Evolutionary conservation across 2,797 vertebrate genomes (phyloP).

Genomic region (Rhabdomys pumilio): DNA sequence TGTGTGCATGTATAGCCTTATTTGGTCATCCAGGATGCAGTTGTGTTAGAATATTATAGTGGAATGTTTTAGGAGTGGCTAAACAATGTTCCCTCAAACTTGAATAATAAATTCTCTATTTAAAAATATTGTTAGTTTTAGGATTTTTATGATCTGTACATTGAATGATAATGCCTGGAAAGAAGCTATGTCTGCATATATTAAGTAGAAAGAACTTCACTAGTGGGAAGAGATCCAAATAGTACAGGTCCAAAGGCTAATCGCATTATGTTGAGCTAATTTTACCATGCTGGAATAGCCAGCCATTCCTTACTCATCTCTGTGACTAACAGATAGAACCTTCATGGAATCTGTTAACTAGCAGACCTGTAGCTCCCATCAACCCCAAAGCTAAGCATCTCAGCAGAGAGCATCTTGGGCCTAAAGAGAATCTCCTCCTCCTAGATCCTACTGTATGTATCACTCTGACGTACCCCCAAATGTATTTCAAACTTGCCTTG

Average conservation of each 20-base stretch:
- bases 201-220: background rate
- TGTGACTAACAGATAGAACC: background rate
- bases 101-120: background rate
- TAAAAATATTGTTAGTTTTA: constrained; percentile 6
- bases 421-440: background rate
- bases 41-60: background rate
- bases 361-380: background rate
- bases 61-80: background rate
- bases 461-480: background rate
- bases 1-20: background rate
- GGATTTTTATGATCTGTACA: background rate
- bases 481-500: background rate
- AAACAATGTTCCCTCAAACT: background rate
- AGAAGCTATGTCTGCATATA: background rate
- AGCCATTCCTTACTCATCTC: background rate
- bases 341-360: too few relatives aligned
- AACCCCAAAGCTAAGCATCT: background rate
- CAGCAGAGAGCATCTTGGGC: background rate
- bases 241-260: background rate
- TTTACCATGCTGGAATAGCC: background rate
- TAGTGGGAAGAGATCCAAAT: background rate
- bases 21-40: background rate
- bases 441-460: background rate
- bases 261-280: background rate
- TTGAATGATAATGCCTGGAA: background rate